Conservation (phyloP, 2,113 vertebrate species). For the Theristicus caerulescens region DNA sequence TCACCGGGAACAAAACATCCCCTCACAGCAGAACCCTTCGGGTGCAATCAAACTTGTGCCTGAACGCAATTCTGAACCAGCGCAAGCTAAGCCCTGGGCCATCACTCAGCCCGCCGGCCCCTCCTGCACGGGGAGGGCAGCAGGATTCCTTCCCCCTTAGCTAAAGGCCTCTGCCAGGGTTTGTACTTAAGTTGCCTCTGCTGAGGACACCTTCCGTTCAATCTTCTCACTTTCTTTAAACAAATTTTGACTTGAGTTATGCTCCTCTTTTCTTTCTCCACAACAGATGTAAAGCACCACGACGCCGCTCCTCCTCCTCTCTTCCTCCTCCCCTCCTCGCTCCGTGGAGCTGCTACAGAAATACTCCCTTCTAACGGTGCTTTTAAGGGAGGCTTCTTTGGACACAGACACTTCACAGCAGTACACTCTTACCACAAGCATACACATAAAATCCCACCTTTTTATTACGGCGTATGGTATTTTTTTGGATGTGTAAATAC, state of each 20-base stretch:
- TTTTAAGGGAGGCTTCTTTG: background rate
- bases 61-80: accelerated
- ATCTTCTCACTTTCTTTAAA: background rate
- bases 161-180: background rate
- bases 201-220: background rate
- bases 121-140: background rate
- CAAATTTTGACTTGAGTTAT: background rate
- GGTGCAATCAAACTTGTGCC: background rate
- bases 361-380: background rate
- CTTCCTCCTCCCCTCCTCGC: background rate
- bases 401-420: background rate
- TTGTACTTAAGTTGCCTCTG: background rate
- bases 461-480: constrained; percentile 57
- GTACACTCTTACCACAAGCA: background rate
- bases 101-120: background rate
- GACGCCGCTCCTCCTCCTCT: background rate
- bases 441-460: constrained; percentile 64
- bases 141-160: background rate
- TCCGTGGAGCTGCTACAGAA: background rate
- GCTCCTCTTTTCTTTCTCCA: background rate
- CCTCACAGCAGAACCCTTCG: background rate
- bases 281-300: background rate
- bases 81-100: background rate
- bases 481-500: constrained; percentile 15
- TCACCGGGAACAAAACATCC: background rate